Conservation (phyloP, 2,113 vertebrate species). For the Burhinus bistriatus region DNA sequence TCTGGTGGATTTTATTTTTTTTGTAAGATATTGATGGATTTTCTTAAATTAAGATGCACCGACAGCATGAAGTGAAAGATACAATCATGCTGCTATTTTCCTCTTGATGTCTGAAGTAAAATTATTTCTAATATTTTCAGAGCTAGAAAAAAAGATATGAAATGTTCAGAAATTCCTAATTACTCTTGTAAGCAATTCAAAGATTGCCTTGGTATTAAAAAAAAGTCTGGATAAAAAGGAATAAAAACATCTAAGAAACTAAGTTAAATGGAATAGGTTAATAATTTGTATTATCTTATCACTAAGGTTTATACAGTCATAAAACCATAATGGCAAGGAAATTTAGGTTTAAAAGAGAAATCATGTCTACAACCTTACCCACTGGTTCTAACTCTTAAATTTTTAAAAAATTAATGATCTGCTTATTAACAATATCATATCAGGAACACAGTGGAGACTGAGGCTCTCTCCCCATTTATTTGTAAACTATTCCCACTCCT, state of each 20-base stretch:
- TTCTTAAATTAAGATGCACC: background rate
- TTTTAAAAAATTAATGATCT: background rate
- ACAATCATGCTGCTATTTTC: background rate
- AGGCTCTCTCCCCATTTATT: background rate
- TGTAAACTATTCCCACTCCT: background rate
- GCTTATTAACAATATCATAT: background rate
- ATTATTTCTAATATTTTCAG: background rate
- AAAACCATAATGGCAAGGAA: background rate
- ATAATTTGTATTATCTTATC: conserved; percentile 29
- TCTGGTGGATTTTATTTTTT: background rate
- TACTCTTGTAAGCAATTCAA: conserved; percentile 17
- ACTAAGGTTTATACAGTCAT: background rate
- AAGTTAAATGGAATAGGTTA: background rate
- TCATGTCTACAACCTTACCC: background rate
- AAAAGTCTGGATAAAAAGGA: conserved; percentile 16
- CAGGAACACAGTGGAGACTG: background rate
- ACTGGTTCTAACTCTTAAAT: background rate
- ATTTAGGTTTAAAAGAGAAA: background rate
- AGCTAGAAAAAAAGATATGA: background rate
- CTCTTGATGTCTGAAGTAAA: background rate
- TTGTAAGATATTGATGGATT: background rate
- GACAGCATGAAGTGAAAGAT: background rate
- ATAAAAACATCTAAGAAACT: conserved; percentile 26
- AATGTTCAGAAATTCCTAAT: conserved; percentile 22
- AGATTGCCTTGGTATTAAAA: background rate